Percentiles rank a stretch among this genome's conserved stretches.
These are phyloP conservation scores for Pemphigus obesinymphae DNA, from an alignment of 1,140 invertebrate species.

Conservation along the genomic window DNA sequence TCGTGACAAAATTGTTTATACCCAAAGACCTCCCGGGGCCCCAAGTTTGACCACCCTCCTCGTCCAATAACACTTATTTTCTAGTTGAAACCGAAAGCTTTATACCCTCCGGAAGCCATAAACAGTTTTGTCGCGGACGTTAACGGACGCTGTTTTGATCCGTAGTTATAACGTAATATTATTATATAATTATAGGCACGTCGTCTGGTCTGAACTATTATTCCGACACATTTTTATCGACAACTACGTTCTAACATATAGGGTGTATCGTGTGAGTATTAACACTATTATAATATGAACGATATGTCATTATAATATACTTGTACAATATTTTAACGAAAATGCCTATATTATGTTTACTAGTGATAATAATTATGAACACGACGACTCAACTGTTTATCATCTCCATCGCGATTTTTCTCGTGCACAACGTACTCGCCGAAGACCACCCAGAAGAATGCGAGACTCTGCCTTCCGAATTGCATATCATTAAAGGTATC, in stretches of 20 bases:
- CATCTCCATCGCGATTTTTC: background rate
- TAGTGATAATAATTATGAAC: slow-evolving; percentile 14
- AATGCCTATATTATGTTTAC: too few relatives aligned
- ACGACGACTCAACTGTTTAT: slow-evolving; percentile 24
- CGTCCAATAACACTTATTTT: background rate
- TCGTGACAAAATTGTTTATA: background rate
- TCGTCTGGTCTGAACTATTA: background rate
- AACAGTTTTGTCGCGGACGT: slow-evolving; percentile 34
- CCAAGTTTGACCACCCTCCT: background rate
- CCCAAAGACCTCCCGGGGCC: slow-evolving; percentile 2
- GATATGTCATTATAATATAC: too few relatives aligned
- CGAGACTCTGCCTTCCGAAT: slow-evolving; percentile 72
- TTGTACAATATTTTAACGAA: too few relatives aligned
- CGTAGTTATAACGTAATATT: too few relatives aligned
- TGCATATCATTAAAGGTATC: slow-evolving; percentile 75
- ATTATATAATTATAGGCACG: too few relatives aligned
- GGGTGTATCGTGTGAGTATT: background rate
- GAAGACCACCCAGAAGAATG: slow-evolving; percentile 56
- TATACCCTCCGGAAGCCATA: background rate
- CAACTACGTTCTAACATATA: background rate
- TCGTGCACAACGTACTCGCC: slow-evolving; percentile 4
- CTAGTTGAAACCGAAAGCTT: background rate
- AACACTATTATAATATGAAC: background rate
- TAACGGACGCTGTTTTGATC: slow-evolving; percentile 8
- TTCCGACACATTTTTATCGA: background rate